Evolutionary conservation across 2,113 vertebrate species (phyloP), one percentile per base, ranked within the genome.

Genomic region (Nesospiza acunhae): DNA sequence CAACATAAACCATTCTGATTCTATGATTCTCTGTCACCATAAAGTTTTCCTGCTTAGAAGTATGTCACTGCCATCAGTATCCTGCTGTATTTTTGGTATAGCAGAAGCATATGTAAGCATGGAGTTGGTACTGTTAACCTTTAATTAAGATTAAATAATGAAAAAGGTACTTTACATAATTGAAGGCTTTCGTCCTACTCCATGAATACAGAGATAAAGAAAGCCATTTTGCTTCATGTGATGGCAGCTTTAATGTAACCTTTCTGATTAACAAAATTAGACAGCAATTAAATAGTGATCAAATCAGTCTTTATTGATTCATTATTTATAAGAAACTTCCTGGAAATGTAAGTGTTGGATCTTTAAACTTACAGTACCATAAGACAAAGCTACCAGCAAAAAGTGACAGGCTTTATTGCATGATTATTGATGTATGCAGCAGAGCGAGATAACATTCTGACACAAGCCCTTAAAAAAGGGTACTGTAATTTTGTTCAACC

Each of bases 401-500:
- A 80, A 60, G 35, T 30, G 37, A 84, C 69, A 75, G 80, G 82
- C 28, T 56, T 56, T 87, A 75, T 53, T 78, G 79, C 70, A 82
- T 70, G 52, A 91, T 50, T 73, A 58, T 7, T 67, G 70, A 89
- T n/a, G 52, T 49, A 64, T 1, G 7, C 49, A 68, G 87, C 72
- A 72, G 63, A 77, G 55, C 24, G 8, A 93, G 52, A 20, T 26
- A 59, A 80, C 76, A 46, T 91, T 87, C 78, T 55, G 62, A 79
- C n/a, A 69, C 69, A 62, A 88, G 47, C 93, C 95, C 94, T 94
- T 91, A 90, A 69, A 91, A 94, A 93, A 96, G 92, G 96, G 90
- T 94, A 90, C 95, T 86, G 74, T 49, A 79, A 95, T 95, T 93
- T 88, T 97, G 92, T 97, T 96, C 89, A 96, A 97, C 90, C 95